Evolutionary conservation across 2,797 vertebrate species (phyloP), one percentile per base, ranked within the genome.

Genomic region (Pitangus sulphuratus): DNA sequence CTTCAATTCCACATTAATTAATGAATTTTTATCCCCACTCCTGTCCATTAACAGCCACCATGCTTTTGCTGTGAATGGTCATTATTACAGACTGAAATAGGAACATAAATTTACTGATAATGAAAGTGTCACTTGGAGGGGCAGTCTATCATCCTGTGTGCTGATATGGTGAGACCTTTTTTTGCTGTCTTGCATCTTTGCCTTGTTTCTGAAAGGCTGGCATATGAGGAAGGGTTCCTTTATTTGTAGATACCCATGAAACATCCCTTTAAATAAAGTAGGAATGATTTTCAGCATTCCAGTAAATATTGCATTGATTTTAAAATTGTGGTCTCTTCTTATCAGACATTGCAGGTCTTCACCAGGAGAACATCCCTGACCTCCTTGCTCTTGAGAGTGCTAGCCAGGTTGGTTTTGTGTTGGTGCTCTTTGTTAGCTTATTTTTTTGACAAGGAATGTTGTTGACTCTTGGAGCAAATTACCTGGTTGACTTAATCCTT

Each of bases 91-190:
- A 98, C 98, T 98, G 98, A 99, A 99, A 99, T 98, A 98, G 98
- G 98, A 98, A 98, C 98, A 99, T 99, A 99, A 98, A 99, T 99
- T 98, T 98, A 97, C 97, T 95, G 97, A 99, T 99, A 99, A 99
- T 99, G 98, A 99, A 99, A 99, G 98, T 98, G 99, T 99, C 99
- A 99, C 98, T 98, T 98, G 98, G 98, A 98, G 97, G 97, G 89
- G 97, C 97, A 97, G 98, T 98, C 98, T 98, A 98, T 99, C 98
- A 98, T 96, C 91, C 95, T 78, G 91, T 96, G 97, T 98, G 98
- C 98, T 98, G 98, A 98, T 98, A 97, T 95, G 95, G 95, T 97
- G 97, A 95, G 97, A 87, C 91, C 89, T 96, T 97, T 97, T 97
- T 93, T 60, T 92, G 79, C 97, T 97, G 91, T 88, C 97, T 97